These are phyloP conservation scores for Butorides virescens DNA, from an alignment of 2,113 vertebrate genomes.

Conservation along the genomic window DNA sequence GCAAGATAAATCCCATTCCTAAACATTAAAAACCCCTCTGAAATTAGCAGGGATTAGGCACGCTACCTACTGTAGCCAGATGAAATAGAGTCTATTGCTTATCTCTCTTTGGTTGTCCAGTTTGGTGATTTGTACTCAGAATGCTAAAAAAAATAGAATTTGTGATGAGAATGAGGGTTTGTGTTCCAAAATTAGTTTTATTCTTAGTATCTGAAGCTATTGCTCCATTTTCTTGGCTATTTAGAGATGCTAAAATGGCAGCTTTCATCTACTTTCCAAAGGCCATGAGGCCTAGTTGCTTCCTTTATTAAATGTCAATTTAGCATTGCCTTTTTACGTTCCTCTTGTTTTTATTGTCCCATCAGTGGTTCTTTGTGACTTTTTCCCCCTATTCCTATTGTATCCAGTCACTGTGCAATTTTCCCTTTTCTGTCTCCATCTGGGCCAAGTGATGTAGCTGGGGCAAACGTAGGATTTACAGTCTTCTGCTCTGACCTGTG, in stretches of 20 bases:
- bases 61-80: neutral
- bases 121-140: neutral
- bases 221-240: neutral
- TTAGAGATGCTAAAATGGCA: slow-evolving; percentile 4
- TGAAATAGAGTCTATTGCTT: neutral
- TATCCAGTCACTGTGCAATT: neutral
- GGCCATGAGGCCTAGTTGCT: neutral
- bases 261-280: slow-evolving; percentile 1
- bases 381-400: rapidly evolving
- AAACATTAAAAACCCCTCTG: neutral
- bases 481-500: neutral
- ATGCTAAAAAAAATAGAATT: neutral
- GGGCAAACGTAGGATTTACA: rapidly evolving
- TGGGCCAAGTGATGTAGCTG: neutral
- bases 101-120: neutral
- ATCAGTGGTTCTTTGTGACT: neutral
- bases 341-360: neutral
- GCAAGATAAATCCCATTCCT: neutral
- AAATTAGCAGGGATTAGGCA: neutral
- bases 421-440: neutral
- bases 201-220: neutral
- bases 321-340: neutral
- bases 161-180: neutral
- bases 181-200: neutral
- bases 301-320: neutral